Base-by-base conservation (phyloP, 1,140 invertebrate species). In the Aleiodes sp. region DNA sequence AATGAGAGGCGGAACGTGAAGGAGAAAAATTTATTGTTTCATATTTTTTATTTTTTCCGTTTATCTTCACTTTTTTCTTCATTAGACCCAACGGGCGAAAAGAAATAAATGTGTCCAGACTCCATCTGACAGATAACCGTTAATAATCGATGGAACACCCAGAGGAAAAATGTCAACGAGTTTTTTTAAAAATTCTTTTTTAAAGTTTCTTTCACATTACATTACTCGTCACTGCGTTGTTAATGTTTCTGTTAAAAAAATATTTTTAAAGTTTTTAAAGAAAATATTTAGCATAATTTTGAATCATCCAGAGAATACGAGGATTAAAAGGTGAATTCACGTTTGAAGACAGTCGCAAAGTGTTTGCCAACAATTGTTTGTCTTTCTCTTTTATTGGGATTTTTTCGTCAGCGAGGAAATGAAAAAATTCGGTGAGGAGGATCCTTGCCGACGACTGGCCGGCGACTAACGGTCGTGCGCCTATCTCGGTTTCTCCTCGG, bases 361-460 rank as follows among this genome's bases (percentile, higher is more conserved):
- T n/a, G n/a, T n/a, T n/a, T 63, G 61, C 35, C 10, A 63, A 46
- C 59, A 62, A 31, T 26, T 12, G 14, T 65, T 2, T 31, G 24
- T n/a, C 31, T 16, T 7, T 29, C 7, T 14, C 10, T 19, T 14
- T 41, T n/a, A n/a, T n/a, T n/a, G n/a, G n/a, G n/a, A 62, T 39
- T 19, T n/a, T 6, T 43, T 14, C 28, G 31, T 29, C 2, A 26
- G 19, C 39, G 9, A 7, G 19, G 12, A 8, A 12, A 16, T 33
- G 8, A 24, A 29, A 65, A 16, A 29, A 61, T 9, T 2, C 0
- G 10, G 43, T 39, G 24, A 21, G 2, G 31, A 64, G 19, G 28
- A 28, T 41, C 28, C 28, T 29, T 62, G 52, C 57, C 59, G 59
- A 68, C 59, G 57, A 68, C 66, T 68, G 66, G 39, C 59, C 57